Conservation (phyloP, 2,113 vertebrate genomes). For the Anoplopoma fimbria region DNA sequence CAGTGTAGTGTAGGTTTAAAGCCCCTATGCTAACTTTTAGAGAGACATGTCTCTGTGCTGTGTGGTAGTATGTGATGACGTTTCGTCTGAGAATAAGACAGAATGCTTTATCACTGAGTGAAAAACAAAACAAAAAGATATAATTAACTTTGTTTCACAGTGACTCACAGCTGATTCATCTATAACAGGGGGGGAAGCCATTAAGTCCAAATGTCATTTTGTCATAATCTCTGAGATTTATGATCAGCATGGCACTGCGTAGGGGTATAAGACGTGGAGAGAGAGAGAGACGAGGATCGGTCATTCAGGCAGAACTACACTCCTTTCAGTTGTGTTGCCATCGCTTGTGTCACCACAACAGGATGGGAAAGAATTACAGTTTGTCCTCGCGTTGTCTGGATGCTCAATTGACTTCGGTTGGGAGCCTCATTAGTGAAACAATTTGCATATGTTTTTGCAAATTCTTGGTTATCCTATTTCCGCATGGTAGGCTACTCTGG, state of each 20-base stretch:
- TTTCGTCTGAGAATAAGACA: constrained; percentile 20
- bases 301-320: not conserved
- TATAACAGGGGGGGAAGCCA: constrained; percentile 29
- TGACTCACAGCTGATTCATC: constrained; percentile 44
- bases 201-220: constrained; percentile 27
- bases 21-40: not conserved
- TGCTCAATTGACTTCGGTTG: not conserved
- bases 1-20: not conserved
- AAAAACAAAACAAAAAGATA: not conserved
- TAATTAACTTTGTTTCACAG: constrained; percentile 33
- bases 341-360: not conserved
- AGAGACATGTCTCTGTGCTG: not conserved
- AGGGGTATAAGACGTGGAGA: constrained; percentile 5
- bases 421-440: constrained; percentile 16
- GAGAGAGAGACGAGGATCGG: constrained; percentile 3
- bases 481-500: not conserved
- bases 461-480: not conserved
- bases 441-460: constrained; percentile 16
- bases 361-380: constrained; percentile 14
- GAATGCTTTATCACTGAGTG: constrained; percentile 3
- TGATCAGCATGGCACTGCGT: constrained; percentile 13
- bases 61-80: not conserved
- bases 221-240: constrained; percentile 36
- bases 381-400: constrained; percentile 23
- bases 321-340: not conserved